These are phyloP conservation scores for Mesitornis unicolor DNA, from an alignment of 2,113 vertebrate genomes.

Conservation along the genomic window DNA sequence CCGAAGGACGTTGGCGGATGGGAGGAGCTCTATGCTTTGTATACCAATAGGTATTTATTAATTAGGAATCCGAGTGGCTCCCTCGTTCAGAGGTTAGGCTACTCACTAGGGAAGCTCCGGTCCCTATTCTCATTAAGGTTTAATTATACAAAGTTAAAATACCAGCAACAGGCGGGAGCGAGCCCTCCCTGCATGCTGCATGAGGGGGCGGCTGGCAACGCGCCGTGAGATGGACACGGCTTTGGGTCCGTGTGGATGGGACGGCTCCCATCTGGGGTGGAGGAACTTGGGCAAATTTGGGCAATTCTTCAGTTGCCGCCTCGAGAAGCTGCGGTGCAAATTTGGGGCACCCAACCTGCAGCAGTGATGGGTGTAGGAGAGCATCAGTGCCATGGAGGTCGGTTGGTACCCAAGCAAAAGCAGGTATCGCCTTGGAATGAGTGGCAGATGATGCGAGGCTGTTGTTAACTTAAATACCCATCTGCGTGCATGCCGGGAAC, in stretches of 20 bases:
- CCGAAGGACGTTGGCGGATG: background rate
- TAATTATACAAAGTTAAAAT: constrained; percentile 60
- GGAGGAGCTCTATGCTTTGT: constrained; percentile 2
- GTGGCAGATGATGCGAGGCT: constrained; percentile 32
- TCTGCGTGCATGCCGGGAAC: constrained; percentile 52
- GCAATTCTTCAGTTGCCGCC: background rate
- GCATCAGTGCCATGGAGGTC: fast-evolving
- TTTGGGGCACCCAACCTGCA: background rate
- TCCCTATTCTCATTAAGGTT: constrained; percentile 61
- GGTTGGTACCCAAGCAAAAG: background rate
- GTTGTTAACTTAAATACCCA: constrained; percentile 54
- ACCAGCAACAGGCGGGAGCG: background rate
- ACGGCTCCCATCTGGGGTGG: background rate
- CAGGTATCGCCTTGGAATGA: constrained; percentile 20
- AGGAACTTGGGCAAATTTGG: too few species aligned
- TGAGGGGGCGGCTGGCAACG: background rate
- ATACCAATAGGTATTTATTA: constrained; percentile 35
- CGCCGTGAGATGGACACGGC: background rate
- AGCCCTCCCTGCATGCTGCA: background rate
- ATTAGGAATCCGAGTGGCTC: constrained; percentile 45
- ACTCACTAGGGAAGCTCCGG: background rate
- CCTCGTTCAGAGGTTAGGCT: constrained; percentile 28
- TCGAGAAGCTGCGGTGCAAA: background rate
- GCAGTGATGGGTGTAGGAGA: fast-evolving
- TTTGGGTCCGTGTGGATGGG: background rate